Evolutionary conservation across 2,113 vertebrate species (phyloP).

Genomic region (Bombycilla garrulus): DNA sequence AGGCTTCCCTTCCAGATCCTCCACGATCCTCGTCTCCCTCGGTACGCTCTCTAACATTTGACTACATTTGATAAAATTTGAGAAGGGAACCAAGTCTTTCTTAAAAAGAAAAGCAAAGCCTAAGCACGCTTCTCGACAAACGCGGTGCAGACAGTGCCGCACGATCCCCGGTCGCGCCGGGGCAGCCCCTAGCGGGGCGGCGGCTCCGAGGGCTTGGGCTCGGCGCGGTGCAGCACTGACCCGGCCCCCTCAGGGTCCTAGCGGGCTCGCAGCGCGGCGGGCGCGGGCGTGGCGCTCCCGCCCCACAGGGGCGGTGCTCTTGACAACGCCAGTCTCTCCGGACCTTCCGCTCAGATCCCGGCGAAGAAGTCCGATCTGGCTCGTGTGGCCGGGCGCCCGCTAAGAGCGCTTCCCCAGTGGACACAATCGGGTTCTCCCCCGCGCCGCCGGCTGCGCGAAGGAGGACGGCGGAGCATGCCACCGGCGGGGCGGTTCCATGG

Average conservation of each 20-base stretch:
- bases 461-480: slow-evolving; percentile 58
- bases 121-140: rapidly evolving
- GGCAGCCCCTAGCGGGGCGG: rapidly evolving
- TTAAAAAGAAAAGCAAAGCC: rapidly evolving
- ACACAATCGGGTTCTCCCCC: neutral
- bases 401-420: neutral
- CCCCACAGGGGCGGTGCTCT: neutral
- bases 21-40: neutral
- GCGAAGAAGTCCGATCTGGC: neutral
- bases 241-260: neutral
- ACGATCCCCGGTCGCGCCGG: rapidly evolving
- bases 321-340: neutral
- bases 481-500: slow-evolving; percentile 48
- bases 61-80: neutral
- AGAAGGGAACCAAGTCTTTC: neutral
- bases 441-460: neutral
- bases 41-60: neutral
- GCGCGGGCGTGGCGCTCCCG: neutral
- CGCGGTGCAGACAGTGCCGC: rapidly evolving
- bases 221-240: neutral
- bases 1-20: neutral
- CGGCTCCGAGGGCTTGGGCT: no score
- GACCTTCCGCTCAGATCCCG: neutral
- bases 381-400: no score
- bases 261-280: neutral